Base-by-base conservation (phyloP, 2,888 invertebrate genomes). In the Uloborus plumipes region DNA sequence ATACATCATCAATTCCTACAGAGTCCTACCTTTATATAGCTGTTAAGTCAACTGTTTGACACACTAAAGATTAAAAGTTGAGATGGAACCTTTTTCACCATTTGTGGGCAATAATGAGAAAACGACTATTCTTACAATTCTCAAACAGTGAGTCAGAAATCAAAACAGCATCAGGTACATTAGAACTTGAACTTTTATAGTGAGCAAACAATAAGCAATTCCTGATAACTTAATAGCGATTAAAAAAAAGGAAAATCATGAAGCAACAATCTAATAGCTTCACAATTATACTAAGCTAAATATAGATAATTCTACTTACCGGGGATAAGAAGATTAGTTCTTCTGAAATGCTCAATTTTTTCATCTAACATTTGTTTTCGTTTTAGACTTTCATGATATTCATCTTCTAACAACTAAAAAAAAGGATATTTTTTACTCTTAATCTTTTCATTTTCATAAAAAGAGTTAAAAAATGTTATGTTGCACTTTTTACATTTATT, bases 311-410 rank as follows among this genome's bases (percentile, higher is more conserved):
- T 18, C 59, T 26, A 70, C 64, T 71, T 73, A 84, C 84, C 94
- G 0, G 97, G 95, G 58, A 96, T 91, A 86, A 96, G 92, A 6
- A 96, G 90, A 87, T 96, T 94, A 2, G 94, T 93, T 87, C 94
- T 94, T 88, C 94, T 93, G 39, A 97, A 91, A 88, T 95, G 94
- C 18, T 92, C 92, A 20, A 95, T 91, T 91, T 96, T 97, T 22
- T 94, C 93, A 87, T 97, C 97, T 39, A 99, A 91, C 91, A 97
- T 94, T 77, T 94, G 93, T 84, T 94, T 92, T 22, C 99, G 91
- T 88, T 97, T 97, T 87, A 96, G 92, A 88, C 95, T 95, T 89
- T 99, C 99, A 87, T 94, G 93, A 87, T 96, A 96, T 89, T 99
- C 99, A 87, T 99, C 99, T 87, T 96, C 96, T 65, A 98, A 89